phyloP scores from a whole-genome alignment of 1,140 invertebrate species.

The Tetramorium simillimum region DNA sequence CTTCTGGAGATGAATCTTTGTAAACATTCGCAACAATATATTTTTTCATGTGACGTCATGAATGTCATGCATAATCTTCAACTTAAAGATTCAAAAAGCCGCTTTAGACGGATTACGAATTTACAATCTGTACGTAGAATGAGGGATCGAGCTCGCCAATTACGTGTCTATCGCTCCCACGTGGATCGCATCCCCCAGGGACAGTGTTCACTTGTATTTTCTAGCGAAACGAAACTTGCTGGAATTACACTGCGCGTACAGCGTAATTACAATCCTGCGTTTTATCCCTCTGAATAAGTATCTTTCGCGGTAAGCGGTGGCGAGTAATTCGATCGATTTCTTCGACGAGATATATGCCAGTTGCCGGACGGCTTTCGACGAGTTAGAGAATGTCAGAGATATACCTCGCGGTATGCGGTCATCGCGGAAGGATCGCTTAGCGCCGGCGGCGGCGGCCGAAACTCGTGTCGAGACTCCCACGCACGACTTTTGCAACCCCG shows the following conservation, averaged over 20 bases:
- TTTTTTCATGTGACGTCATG: not conserved
- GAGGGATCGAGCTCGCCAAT: too few species aligned
- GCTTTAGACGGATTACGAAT: not conserved
- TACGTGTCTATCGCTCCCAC: too few species aligned
- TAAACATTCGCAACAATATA: not conserved
- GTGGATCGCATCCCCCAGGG: too few species aligned
- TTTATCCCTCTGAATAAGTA: not conserved
- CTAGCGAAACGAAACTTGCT: not conserved
- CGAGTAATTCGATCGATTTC: conserved; percentile 14
- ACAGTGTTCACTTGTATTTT: too few species aligned
- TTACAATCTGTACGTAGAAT: too few species aligned
- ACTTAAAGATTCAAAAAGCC: not conserved
- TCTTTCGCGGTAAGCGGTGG: not conserved
- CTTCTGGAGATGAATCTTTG: not conserved
- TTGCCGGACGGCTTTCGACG: not conserved
- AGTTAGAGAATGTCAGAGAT: not conserved
- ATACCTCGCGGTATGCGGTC: not conserved
- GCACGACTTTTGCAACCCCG: not conserved
- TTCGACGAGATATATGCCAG: not conserved
- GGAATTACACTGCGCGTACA: not conserved
- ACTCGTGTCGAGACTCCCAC: not conserved
- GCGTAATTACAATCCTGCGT: not conserved
- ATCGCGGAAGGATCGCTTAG: not conserved
- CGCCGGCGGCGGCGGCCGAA: not conserved
- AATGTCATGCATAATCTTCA: not conserved